A percentile compares a stretch with the other conserved stretches of the same genome.
These are phyloP conservation scores for Brachionus koreanus DNA, from an alignment of 1,140 invertebrate species.

Conservation along the genomic window DNA sequence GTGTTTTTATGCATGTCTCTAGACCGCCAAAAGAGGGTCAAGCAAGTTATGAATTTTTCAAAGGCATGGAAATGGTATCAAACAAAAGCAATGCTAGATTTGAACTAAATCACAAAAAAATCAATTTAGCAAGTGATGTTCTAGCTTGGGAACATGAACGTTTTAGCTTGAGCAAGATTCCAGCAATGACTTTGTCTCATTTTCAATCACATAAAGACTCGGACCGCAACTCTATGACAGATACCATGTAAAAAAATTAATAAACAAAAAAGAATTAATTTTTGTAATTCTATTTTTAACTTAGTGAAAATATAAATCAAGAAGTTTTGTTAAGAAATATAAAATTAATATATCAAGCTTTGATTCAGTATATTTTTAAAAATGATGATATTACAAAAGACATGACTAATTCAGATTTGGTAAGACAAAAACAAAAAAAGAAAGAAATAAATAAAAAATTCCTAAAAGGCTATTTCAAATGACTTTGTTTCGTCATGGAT, in stretches of 20 bases:
- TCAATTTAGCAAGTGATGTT: constrained; percentile 86
- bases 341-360: constrained; percentile 72
- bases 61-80: constrained; percentile 5
- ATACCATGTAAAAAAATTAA: constrained; percentile 52
- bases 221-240: constrained; percentile 56
- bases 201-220: constrained; percentile 62
- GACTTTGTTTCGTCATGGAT: constrained; percentile 72
- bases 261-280: constrained; percentile 18
- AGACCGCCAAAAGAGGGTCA: constrained; percentile 86
- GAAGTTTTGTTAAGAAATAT: constrained; percentile 68
- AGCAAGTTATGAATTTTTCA: constrained; percentile 32
- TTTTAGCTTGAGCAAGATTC: constrained; percentile 82
- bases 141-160: constrained; percentile 95
- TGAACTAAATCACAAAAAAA: constrained; percentile 87
- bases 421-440: constrained; percentile 57
- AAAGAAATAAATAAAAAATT: constrained; percentile 5
- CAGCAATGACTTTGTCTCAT: constrained; percentile 81
- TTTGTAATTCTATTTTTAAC: neutral
- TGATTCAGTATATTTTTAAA: constrained; percentile 80
- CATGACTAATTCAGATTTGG: constrained; percentile 69
- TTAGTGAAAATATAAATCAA: constrained; percentile 63
- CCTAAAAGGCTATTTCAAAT: constrained; percentile 63
- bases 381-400: constrained; percentile 57
- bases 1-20: constrained; percentile 79
- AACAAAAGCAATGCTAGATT: constrained; percentile 61